phyloP scores from a whole-genome alignment of 2,113 vertebrate species.

The Tyrannus savana region DNA sequence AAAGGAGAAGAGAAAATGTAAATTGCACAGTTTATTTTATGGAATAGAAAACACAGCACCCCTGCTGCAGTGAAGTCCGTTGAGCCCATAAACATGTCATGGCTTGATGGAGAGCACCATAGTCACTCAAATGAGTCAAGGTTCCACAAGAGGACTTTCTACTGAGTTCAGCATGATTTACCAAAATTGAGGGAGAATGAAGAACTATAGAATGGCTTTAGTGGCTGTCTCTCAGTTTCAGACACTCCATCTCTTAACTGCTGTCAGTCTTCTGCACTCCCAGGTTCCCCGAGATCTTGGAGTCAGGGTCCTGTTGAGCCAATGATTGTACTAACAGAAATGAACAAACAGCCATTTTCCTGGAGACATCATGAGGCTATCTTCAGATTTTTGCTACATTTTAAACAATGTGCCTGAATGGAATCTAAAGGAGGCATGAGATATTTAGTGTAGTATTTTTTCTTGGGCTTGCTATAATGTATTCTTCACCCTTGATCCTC shows the following conservation, averaged over 20 bases:
- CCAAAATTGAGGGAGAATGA: not conserved
- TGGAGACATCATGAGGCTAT: not conserved
- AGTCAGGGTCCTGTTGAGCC: not conserved
- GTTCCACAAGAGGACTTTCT: not conserved
- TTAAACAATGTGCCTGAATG: not conserved
- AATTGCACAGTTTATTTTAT: slow-evolving; percentile 19
- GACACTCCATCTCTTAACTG: not conserved
- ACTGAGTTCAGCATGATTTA: not conserved
- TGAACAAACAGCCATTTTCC: not conserved
- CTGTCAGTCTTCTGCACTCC: not conserved
- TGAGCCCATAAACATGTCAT: slow-evolving; percentile 14
- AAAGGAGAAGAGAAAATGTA: slow-evolving; percentile 20
- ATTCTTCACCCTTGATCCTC: not conserved
- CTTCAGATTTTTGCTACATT: not conserved
- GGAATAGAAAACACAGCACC: not conserved
- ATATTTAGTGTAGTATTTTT: not conserved
- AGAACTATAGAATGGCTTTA: not conserved
- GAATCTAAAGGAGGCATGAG: not conserved
- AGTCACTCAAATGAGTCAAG: not conserved
- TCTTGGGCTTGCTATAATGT: not conserved
- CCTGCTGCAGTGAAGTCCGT: not conserved
- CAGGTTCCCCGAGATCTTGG: not conserved
- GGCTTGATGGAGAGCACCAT: not conserved
- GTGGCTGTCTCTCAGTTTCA: not conserved
- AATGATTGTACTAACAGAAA: not conserved